Base-by-base conservation (phyloP, 2,113 vertebrate species). In the Accipiter virgatus region DNA sequence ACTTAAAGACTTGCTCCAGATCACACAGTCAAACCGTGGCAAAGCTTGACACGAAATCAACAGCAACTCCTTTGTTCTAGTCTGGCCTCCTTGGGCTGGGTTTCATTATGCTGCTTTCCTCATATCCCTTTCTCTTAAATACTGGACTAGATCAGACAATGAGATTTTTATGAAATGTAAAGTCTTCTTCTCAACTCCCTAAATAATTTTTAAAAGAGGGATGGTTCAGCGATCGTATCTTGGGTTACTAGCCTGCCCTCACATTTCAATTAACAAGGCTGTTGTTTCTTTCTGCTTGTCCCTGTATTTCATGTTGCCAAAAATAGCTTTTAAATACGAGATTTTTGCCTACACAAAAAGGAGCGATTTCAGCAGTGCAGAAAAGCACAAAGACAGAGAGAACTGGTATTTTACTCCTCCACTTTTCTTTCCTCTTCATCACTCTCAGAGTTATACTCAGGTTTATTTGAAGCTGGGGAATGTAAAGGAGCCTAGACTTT, bases 21-120 rank as follows among this genome's bases (percentile, higher is more conserved):
- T 90, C 91, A 90, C 78, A 89, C n/a, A 74, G 72, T 67, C 77
- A 73, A 86, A 63, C 81, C 27, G 11, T 91, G 91, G 93, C 91
- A 88, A 91, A 96, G 71, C 70, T 73, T 86, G 93, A 96, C 87
- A 86, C 21, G 16, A 80, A 77, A 93, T 86, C 96, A 94, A 68
- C 91, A 96, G 91, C 84, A 88, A 88, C 26, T 62, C 79, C 90
- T 97, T 97, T 97, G 92, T 93, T 97, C 93, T 77, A 61, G 20
- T 62, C 93, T 86, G 84, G 89, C 50, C 79, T 95, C n/a, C 73
- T 91, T 95, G 81, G 74, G 50, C 91, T 96, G 96, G 62, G 91
- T 97, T 97, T 97, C 91, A 96, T 96, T 97, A 94, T 23, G 47
- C 74, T 42, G 42, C 66, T 91, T 95, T 91, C 75, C 29, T 93